Evolutionary conservation across 1,140 invertebrate species (phyloP).

Genomic region (Asbolus verrucosus): DNA sequence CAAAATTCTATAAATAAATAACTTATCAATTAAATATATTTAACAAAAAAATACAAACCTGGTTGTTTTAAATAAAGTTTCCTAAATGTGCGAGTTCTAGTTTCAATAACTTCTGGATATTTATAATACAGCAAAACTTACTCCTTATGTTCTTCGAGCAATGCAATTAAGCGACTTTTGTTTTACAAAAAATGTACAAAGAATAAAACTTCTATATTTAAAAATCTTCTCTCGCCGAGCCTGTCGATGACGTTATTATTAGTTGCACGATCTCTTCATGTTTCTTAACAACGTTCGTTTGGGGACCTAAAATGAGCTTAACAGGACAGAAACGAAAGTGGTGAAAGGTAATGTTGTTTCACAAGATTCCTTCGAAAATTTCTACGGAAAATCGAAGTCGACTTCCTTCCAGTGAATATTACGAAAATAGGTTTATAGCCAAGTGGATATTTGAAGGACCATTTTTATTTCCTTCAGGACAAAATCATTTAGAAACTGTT

Average conservation of each 20-base stretch:
- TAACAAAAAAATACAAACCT: slow-evolving; percentile 38
- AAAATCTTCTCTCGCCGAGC: slow-evolving; percentile 10
- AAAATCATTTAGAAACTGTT: neutral
- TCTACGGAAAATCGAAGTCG: too few species aligned
- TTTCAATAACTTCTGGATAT: slow-evolving; percentile 10
- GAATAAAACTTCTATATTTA: too few species aligned
- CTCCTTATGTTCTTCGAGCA: slow-evolving; percentile 1
- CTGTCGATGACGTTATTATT: slow-evolving; percentile 21
- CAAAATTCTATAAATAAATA: slow-evolving; percentile 14
- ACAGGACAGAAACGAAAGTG: neutral
- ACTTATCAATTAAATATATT: slow-evolving; percentile 24
- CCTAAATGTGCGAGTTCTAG: too few species aligned
- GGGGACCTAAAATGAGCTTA: slow-evolving; percentile 24
- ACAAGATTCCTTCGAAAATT: too few species aligned
- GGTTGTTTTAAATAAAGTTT: slow-evolving; percentile 27
- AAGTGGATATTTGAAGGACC: too few species aligned
- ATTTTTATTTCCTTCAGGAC: neutral
- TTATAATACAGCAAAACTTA: slow-evolving; percentile 20
- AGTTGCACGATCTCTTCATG: slow-evolving; percentile 6
- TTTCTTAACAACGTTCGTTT: slow-evolving; percentile 13
- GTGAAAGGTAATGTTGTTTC: too few species aligned
- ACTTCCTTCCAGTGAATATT: too few species aligned
- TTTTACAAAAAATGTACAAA: too few species aligned
- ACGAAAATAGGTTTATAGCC: too few species aligned
- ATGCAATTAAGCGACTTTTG: neutral